Evolutionary conservation across 2,113 vertebrate genomes (phyloP).

Genomic region (human (Homo sapiens)): DNA sequence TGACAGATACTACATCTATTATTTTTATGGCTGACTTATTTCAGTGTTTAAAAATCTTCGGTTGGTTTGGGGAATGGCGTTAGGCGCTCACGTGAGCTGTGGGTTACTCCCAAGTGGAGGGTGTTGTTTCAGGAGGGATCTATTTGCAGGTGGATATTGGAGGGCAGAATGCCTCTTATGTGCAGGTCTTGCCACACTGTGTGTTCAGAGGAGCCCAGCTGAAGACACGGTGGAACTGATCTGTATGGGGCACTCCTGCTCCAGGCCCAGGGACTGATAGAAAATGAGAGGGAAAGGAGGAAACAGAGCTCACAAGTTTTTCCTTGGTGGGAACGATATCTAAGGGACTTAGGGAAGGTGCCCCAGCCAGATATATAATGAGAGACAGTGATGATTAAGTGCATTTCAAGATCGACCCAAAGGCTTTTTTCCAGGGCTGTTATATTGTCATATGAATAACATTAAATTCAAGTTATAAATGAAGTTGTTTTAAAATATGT

Average conservation of each 20-base stretch:
- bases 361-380: background rate
- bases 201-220: background rate
- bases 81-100: background rate
- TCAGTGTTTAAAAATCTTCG: slow-evolving; percentile 44
- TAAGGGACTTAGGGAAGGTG: background rate
- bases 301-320: background rate
- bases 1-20: slow-evolving; percentile 54
- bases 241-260: background rate
- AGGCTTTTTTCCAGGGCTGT: background rate
- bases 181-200: background rate
- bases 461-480: background rate
- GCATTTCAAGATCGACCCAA: background rate
- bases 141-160: background rate
- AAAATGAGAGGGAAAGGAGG: background rate
- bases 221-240: background rate
- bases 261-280: no score
- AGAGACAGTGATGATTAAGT: background rate
- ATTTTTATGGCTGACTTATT: slow-evolving; percentile 51
- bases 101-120: background rate
- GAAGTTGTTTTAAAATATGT: background rate
- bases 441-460: background rate
- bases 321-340: background rate
- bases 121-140: background rate
- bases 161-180: background rate
- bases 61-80: slow-evolving; percentile 46